phyloP scores from a whole-genome alignment of 2,888 invertebrate species.

The Falcaria lacertinaria region DNA sequence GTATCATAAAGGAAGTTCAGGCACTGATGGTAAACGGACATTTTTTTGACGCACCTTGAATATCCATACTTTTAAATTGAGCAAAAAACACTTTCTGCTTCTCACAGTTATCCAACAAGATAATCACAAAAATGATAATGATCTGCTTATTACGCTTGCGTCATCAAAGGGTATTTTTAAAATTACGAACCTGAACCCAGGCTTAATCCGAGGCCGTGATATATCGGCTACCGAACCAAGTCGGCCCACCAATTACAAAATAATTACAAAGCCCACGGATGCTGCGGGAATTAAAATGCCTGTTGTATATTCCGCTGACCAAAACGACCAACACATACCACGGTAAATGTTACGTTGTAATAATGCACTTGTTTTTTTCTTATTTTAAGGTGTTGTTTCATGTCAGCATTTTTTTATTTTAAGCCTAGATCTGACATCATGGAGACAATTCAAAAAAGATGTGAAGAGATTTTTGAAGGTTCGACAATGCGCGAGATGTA shows the following conservation, averaged over 20 bases:
- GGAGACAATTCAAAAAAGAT: too few species aligned
- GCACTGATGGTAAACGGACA: too few species aligned
- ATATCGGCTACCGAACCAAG: conserved; percentile 60
- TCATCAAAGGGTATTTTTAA: background rate
- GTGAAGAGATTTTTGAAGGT: too few species aligned
- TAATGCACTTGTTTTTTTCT: background rate
- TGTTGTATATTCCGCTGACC: background rate
- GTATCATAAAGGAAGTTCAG: too few species aligned
- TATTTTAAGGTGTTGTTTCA: background rate
- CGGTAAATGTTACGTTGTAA: background rate
- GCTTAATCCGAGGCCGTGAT: conserved; percentile 37
- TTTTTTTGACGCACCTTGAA: too few species aligned
- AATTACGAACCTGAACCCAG: background rate
- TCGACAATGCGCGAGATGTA: too few species aligned
- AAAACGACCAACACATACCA: conserved; percentile 1
- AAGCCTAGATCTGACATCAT: too few species aligned
- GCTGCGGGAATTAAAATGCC: conserved; percentile 33
- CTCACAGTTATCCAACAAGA: too few species aligned
- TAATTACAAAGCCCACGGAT: conserved; percentile 62
- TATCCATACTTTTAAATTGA: too few species aligned
- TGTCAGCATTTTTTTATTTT: background rate
- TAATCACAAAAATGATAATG: too few species aligned
- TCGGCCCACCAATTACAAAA: conserved; percentile 68
- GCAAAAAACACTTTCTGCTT: too few species aligned
- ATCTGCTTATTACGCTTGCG: background rate